Base-by-base conservation (phyloP, 2,888 invertebrate genomes). In the Cerastis leucographa region DNA sequence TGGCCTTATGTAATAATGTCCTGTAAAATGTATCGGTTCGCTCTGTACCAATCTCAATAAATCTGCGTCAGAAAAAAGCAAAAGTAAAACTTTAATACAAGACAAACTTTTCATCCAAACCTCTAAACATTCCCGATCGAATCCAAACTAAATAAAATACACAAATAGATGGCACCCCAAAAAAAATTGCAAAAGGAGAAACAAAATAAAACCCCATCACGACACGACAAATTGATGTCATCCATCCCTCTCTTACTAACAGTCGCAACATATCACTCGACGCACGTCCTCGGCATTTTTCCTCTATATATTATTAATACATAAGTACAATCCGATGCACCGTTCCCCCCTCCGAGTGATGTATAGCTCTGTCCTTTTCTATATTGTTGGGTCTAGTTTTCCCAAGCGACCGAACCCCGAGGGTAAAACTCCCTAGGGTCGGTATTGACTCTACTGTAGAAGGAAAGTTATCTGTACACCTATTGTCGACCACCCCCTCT, bases 361-460 rank as follows among this genome's bases (percentile, higher is more conserved):
- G 89, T 89, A 92, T 96, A 92, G 88, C 90, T 90, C 92, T 88
- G 93, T 96, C 96, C 94, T 94, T 94, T 95, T 96, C 95, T 95
- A 96, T 96, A 96, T 96, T 96, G 96, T 96, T 96, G 96, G 96
- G 95, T 96, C 95, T 96, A 96, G 96, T 96, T 96, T 96, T 96
- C 96, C 96, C 96, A 95, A 96, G 96, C 96, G 96, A 94, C 95
- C 94, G 95, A 92, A 92, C 95, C 96, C 92, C 96, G 96, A 96
- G 96, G 96, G 96, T 95, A 95, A 95, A 95, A 93, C 96, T 96
- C 96, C 96, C 96, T 94, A 93, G 96, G 96, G 96, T 94, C 95
- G 96, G 95, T 96, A 96, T 96, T 96, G 96, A 96, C 96, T 96
- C 96, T 95, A 94, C 95, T 95, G 96, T 96, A 94, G 96, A 95